Conservation (phyloP, 2,797 vertebrate genomes). For the Lemur catta region DNA sequence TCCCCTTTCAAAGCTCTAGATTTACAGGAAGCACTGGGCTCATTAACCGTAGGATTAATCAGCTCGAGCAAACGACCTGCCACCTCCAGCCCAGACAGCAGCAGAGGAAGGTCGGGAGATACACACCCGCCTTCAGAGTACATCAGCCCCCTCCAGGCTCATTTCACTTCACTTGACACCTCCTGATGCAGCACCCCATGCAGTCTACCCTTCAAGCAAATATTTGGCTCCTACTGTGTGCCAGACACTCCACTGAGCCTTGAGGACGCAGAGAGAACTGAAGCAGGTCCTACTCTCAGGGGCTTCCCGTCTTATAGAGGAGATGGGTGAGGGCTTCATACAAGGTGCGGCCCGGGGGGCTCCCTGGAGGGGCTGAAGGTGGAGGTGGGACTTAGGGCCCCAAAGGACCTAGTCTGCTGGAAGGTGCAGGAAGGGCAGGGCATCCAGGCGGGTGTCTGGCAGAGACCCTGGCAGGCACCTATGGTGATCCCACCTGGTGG, state of each 20-base stretch:
- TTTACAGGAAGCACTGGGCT: not conserved
- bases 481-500: no score
- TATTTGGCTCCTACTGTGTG: not conserved
- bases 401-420: not conserved
- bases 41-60: not conserved
- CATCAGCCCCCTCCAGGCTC: not conserved
- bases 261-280: no score
- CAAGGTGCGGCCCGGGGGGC: not conserved
- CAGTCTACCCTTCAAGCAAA: not conserved
- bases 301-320: not conserved
- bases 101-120: not conserved
- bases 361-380: not conserved
- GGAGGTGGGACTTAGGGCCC: not conserved
- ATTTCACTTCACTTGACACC: not conserved
- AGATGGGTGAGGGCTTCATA: accelerated
- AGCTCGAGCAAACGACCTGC: not conserved
- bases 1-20: not conserved
- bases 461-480: not conserved
- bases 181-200: not conserved
- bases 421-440: not conserved
- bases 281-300: not conserved
- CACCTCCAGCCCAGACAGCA: not conserved
- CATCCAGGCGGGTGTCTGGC: not conserved
- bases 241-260: accelerated
- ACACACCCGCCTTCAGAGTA: no score